These are phyloP conservation scores for Arizona elegans DNA, from an alignment of 2,113 vertebrate species.

Conservation along the genomic window DNA sequence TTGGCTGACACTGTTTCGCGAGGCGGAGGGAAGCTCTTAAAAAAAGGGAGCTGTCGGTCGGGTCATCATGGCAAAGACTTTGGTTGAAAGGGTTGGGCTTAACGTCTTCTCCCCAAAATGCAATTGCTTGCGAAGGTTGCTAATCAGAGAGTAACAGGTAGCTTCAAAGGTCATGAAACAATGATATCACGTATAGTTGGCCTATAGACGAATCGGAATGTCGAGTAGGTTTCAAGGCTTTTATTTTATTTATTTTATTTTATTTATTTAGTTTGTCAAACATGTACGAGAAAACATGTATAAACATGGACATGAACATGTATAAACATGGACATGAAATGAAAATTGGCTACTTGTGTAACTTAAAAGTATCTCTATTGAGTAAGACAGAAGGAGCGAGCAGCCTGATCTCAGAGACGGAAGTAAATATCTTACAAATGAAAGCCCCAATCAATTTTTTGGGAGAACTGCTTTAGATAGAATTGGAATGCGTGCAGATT, in stretches of 20 bases:
- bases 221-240: no score
- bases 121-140: neutral
- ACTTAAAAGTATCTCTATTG: neutral
- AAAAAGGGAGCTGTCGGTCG: fast-evolving
- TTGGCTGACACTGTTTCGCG: neutral
- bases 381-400: neutral
- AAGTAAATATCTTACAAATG: neutral
- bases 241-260: no score
- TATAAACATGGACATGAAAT: no score
- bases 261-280: no score
- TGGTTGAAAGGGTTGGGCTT: neutral
- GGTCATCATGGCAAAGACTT: fast-evolving
- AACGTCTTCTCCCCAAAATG: no score
- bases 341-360: neutral
- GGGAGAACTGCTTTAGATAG: neutral
- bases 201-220: neutral
- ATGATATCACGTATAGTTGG: neutral
- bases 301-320: no score
- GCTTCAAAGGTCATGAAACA: neutral
- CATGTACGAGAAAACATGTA: no score
- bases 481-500: neutral
- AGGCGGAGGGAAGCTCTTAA: neutral
- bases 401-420: neutral
- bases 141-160: neutral
- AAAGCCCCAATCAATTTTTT: neutral